Percentiles rank a stretch among this genome's conserved stretches.
Evolutionary conservation across 2,797 vertebrate genomes (phyloP).

Genomic region (Sciurus vulgaris): DNA sequence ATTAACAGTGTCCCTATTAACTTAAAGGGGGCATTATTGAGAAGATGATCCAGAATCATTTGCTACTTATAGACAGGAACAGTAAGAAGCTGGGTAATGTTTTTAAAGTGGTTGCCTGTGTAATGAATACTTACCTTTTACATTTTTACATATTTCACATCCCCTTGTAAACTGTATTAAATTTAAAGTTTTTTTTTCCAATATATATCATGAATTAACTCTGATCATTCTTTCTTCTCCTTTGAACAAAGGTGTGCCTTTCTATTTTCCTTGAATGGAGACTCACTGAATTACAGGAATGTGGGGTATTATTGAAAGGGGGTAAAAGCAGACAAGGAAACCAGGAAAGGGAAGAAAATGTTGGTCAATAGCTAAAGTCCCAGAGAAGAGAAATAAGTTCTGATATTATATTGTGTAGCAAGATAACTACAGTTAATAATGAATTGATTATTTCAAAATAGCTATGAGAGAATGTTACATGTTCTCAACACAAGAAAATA

Average conservation of each 20-base stretch:
- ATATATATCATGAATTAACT: background rate
- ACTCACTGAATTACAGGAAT: background rate
- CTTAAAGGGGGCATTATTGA: background rate
- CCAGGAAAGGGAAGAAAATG: background rate
- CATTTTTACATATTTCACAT: background rate
- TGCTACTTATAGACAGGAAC: background rate
- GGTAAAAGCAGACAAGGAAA: background rate
- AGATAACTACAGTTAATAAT: background rate
- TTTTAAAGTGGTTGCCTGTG: background rate
- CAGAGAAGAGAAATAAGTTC: background rate
- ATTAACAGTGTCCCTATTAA: background rate
- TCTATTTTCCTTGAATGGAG: background rate
- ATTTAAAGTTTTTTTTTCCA: background rate
- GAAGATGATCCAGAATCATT: background rate
- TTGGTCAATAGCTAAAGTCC: background rate
- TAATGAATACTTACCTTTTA: conserved; percentile 41
- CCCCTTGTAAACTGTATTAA: background rate
- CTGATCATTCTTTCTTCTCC: background rate
- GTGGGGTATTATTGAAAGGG: background rate
- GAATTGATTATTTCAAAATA: background rate
- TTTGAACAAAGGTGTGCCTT: background rate
- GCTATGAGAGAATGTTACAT: background rate
- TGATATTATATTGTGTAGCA: background rate
- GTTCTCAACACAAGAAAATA: background rate
- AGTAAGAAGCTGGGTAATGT: background rate